Evolutionary conservation across 2,888 invertebrate species (phyloP).

Genomic region (Campoletis raptor): DNA sequence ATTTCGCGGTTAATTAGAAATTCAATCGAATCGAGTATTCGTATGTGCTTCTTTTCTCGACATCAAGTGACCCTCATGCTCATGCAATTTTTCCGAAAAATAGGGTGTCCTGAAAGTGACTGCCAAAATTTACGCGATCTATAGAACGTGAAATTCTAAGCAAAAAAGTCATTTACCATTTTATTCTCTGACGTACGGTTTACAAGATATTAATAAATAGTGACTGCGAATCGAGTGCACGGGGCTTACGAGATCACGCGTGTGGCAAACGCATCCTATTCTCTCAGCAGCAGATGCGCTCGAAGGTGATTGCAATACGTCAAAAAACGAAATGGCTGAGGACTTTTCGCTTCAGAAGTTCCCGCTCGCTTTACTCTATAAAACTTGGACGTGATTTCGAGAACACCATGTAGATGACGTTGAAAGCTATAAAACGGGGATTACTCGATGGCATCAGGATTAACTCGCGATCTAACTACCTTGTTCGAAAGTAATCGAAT

Average conservation of each 20-base stretch:
- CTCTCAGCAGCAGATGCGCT: not conserved
- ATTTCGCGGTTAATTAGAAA: constrained; percentile 12
- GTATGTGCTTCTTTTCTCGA: not conserved
- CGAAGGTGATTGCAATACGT: no score
- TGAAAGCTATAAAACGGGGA: constrained; percentile 34
- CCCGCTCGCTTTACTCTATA: no score
- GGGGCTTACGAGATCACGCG: not conserved
- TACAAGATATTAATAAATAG: not conserved
- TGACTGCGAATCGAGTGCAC: not conserved
- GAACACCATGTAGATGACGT: not conserved
- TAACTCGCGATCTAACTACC: constrained; percentile 21
- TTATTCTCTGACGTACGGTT: not conserved
- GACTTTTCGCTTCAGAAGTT: not conserved
- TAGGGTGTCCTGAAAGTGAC: not conserved
- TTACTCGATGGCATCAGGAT: constrained; percentile 20
- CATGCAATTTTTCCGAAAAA: not conserved
- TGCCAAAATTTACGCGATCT: not conserved
- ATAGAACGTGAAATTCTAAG: not conserved
- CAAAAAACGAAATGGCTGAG: not conserved
- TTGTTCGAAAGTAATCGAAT: constrained; percentile 55
- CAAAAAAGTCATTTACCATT: not conserved
- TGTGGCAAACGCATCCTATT: not conserved
- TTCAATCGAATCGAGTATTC: constrained; percentile 42
- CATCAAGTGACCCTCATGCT: not conserved
- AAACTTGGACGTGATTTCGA: not conserved